Evolutionary conservation across 2,888 invertebrate species (phyloP).

Genomic region (Cosmia trapezina): DNA sequence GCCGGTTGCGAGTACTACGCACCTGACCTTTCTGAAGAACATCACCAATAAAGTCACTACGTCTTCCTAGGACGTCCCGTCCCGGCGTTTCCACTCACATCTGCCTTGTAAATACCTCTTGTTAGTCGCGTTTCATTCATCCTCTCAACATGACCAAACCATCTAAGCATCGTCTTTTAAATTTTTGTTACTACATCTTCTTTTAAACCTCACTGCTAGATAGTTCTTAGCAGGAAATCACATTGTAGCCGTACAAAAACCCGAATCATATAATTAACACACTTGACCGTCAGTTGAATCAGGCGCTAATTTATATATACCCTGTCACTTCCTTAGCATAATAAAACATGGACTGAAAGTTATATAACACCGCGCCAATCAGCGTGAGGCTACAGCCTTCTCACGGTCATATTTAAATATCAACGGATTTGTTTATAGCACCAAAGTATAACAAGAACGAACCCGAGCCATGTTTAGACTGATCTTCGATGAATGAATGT

Average conservation of each 20-base stretch:
- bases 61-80: too few relatives aligned
- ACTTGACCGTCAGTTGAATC: conserved; percentile 26
- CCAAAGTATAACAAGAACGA: conserved; percentile 79
- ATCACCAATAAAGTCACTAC: too few relatives aligned
- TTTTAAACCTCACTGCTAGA: too few relatives aligned
- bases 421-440: conserved; percentile 81
- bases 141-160: too few relatives aligned
- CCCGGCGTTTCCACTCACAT: too few relatives aligned
- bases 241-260: background rate
- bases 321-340: conserved; percentile 70
- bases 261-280: background rate
- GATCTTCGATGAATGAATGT: conserved; percentile 85
- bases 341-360: conserved; percentile 71
- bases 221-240: background rate
- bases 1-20: too few relatives aligned
- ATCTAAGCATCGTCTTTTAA: too few relatives aligned
- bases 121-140: too few relatives aligned
- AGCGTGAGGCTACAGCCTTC: conserved; percentile 68
- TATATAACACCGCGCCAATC: conserved; percentile 68
- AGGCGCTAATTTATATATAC: conserved; percentile 63
- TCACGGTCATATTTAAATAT: conserved; percentile 86
- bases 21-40: too few relatives aligned
- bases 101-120: too few relatives aligned
- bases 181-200: too few relatives aligned
- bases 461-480: conserved; percentile 87